Conservation (phyloP, 2,888 invertebrate genomes). For the Osmoderma eremita region DNA sequence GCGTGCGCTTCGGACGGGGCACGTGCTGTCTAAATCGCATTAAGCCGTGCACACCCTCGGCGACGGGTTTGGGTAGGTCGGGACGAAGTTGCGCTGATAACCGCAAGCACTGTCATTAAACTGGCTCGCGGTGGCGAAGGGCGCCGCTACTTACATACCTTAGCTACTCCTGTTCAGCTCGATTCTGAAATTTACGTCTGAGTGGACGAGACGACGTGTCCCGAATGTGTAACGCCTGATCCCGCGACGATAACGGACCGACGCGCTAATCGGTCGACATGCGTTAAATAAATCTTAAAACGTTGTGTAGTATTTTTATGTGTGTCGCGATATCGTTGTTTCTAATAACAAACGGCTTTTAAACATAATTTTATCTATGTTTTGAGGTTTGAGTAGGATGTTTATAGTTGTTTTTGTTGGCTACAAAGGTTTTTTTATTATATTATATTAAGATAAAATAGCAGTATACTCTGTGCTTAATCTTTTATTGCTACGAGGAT, state of each 20-base stretch:
- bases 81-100: slow-evolving; percentile 35
- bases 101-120: slow-evolving; percentile 20
- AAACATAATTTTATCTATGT: not conserved
- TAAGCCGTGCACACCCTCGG: slow-evolving; percentile 35
- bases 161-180: too few relatives aligned
- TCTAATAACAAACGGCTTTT: too few relatives aligned
- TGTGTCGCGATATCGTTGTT: too few relatives aligned
- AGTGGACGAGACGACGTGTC: not conserved
- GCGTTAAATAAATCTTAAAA: too few relatives aligned
- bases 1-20: slow-evolving; percentile 38
- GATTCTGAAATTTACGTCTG: not conserved
- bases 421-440: too few relatives aligned
- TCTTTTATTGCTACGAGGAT: too few relatives aligned
- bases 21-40: slow-evolving; percentile 42
- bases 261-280: too few relatives aligned
- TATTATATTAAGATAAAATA: too few relatives aligned
- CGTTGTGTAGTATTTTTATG: too few relatives aligned
- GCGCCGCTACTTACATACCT: not conserved
- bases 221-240: not conserved
- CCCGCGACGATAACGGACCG: not conserved
- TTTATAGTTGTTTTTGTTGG: not conserved
- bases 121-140: slow-evolving; percentile 8
- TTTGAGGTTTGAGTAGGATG: not conserved
- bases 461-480: too few relatives aligned
- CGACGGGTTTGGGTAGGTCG: slow-evolving; percentile 38